A percentile compares a stretch with the other conserved stretches of the same genome.
Conservation (phyloP, 2,888 invertebrate species). For the Norana najaformis region DNA sequence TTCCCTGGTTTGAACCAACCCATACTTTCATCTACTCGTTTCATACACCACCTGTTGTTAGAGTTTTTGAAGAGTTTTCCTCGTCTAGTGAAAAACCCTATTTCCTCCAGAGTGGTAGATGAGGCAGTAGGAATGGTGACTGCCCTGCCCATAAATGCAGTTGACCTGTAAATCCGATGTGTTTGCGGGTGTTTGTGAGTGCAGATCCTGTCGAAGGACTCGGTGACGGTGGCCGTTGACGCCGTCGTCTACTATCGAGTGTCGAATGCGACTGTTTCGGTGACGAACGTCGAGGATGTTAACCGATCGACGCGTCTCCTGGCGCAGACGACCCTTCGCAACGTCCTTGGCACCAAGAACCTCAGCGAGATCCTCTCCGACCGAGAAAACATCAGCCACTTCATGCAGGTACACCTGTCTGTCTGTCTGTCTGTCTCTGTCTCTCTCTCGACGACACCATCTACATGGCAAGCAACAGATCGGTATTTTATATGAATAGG, state of each 20-base stretch:
- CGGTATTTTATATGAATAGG: too few species aligned
- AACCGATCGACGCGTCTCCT: slow-evolving; percentile 42
- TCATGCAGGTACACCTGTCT: slow-evolving; percentile 50
- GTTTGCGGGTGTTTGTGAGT: neutral
- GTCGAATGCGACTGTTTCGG: slow-evolving; percentile 45
- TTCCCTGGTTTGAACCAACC: too few species aligned
- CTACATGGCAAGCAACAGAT: too few species aligned
- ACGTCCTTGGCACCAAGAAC: slow-evolving; percentile 52
- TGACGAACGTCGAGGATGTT: slow-evolving; percentile 56
- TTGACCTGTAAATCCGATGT: too few species aligned
- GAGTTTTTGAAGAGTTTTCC: neutral
- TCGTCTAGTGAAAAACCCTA: neutral
- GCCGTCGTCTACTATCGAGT: slow-evolving; percentile 48
- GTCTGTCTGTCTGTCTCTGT: too few species aligned
- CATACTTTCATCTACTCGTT: too few species aligned
- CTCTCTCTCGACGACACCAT: neutral
- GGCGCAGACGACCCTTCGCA: slow-evolving; percentile 47
- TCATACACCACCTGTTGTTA: too few species aligned
- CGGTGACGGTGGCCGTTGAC: slow-evolving; percentile 50
- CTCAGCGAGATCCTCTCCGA: slow-evolving; percentile 57
- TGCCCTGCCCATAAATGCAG: too few species aligned
- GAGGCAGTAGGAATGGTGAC: neutral
- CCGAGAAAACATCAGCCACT: slow-evolving; percentile 54
- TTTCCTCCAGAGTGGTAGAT: neutral
- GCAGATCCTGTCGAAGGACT: slow-evolving; percentile 50